phyloP scores from a whole-genome alignment of 2,797 vertebrate genomes.

The Crenichthys baileyi region DNA sequence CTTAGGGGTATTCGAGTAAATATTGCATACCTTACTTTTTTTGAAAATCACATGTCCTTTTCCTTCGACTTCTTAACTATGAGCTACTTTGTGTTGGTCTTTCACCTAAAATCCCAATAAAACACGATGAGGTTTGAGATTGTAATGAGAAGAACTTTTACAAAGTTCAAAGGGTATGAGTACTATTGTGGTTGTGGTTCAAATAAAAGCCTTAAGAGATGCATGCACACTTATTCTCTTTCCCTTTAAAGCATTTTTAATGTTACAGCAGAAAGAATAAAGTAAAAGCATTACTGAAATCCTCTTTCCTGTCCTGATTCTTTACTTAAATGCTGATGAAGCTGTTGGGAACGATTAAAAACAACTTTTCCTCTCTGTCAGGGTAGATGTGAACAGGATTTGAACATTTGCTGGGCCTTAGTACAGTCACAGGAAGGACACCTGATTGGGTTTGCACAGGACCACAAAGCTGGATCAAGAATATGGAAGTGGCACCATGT shows the following conservation, averaged over 20 bases:
- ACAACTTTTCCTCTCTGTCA: conserved; percentile 4
- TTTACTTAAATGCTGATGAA: conserved; percentile 34
- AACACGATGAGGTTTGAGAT: too few relatives aligned
- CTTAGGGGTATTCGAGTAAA: too few relatives aligned
- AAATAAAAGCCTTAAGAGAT: not conserved
- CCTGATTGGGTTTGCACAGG: conserved; percentile 25
- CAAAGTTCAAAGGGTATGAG: too few relatives aligned
- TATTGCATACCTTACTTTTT: too few relatives aligned
- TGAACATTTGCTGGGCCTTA: conserved; percentile 38
- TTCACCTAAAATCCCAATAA: too few relatives aligned
- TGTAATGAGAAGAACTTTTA: too few relatives aligned
- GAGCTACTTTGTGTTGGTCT: too few relatives aligned
- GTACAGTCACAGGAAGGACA: conserved; percentile 22
- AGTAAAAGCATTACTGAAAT: conserved; percentile 7
- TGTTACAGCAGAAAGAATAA: conserved; percentile 1
- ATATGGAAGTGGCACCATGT: conserved; percentile 21
- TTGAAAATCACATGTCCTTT: too few relatives aligned
- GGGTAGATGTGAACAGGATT: conserved; percentile 12
- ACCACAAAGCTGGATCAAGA: conserved; percentile 10
- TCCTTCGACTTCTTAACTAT: too few relatives aligned
- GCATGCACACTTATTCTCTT: not conserved
- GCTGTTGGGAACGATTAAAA: conserved; percentile 15
- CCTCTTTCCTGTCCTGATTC: conserved; percentile 10
- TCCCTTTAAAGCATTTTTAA: not conserved
- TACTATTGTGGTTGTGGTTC: not conserved